Evolutionary conservation across 2,113 vertebrate genomes (phyloP).

Genomic region (Pampusana beccarii): DNA sequence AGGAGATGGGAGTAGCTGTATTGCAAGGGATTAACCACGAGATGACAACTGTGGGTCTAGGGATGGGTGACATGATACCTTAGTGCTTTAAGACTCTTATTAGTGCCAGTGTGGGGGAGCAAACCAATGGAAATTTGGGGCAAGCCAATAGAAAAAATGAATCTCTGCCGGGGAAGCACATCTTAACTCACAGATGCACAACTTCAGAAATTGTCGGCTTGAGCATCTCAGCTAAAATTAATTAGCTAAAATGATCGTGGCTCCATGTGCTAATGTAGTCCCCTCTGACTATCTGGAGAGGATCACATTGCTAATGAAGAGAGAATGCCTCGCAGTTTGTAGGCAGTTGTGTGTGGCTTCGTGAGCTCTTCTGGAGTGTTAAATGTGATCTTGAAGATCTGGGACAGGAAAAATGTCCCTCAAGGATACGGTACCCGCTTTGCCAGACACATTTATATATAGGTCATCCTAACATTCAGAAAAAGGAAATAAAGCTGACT

Average conservation of each 20-base stretch:
- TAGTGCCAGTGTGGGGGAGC: too few relatives aligned
- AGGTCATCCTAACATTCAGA: not conserved
- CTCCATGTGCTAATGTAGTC: not conserved
- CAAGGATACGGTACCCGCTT: not conserved
- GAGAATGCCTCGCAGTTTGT: not conserved
- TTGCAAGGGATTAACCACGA: not conserved
- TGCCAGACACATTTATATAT: not conserved
- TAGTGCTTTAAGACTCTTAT: not conserved
- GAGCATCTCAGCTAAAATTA: constrained; percentile 35
- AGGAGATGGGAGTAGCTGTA: not conserved
- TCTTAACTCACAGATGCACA: not conserved
- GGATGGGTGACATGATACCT: not conserved
- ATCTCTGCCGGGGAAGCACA: not conserved
- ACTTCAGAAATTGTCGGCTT: not conserved
- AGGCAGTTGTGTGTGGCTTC: not conserved
- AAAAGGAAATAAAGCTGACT: not conserved
- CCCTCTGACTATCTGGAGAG: not conserved
- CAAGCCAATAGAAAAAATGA: not conserved
- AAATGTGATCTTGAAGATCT: not conserved
- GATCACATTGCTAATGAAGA: not conserved
- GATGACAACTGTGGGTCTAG: not conserved
- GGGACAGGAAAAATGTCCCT: not conserved
- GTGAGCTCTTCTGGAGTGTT: not conserved
- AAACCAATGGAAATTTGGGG: not conserved
- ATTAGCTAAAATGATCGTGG: constrained; percentile 41